Evolutionary conservation across 2,888 invertebrate genomes (phyloP).

Genomic region (Idaea aversata): DNA sequence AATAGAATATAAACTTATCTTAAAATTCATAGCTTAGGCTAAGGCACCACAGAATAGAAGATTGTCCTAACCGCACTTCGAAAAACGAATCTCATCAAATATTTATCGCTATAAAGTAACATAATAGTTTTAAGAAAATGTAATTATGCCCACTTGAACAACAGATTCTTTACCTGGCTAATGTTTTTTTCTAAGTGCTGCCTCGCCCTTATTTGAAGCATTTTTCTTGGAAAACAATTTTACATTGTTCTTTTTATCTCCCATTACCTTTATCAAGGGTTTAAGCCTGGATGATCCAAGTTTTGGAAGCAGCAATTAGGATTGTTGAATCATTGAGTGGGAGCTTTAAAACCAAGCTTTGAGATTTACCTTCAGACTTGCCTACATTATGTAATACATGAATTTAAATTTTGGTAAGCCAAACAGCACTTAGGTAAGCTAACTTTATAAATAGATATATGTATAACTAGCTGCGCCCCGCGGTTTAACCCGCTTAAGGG

Average conservation of each 20-base stretch:
- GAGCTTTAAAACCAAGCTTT: slow-evolving; percentile 49
- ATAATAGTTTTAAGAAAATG: no score
- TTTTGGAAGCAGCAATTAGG: slow-evolving; percentile 66
- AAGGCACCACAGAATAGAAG: no score
- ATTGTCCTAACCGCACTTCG: no score
- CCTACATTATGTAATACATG: slow-evolving; percentile 32
- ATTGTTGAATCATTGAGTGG: slow-evolving; percentile 64
- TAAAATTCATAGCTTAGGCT: no score
- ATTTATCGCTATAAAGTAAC: no score
- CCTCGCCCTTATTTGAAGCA: not conserved
- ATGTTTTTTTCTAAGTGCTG: no score
- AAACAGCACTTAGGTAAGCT: not conserved
- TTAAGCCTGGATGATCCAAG: slow-evolving; percentile 56
- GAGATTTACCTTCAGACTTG: slow-evolving; percentile 42
- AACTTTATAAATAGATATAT: not conserved
- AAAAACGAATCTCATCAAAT: no score
- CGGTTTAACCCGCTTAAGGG: not conserved
- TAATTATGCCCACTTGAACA: no score
- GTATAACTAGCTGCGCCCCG: not conserved
- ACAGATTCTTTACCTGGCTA: no score
- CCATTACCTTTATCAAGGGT: slow-evolving; percentile 25
- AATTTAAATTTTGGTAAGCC: slow-evolving; percentile 10
- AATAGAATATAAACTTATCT: no score
- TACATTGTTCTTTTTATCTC: not conserved
- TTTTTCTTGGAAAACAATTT: not conserved